Base-by-base conservation (phyloP, 1,140 invertebrate species). In the Ceratosolen solmsi region DNA sequence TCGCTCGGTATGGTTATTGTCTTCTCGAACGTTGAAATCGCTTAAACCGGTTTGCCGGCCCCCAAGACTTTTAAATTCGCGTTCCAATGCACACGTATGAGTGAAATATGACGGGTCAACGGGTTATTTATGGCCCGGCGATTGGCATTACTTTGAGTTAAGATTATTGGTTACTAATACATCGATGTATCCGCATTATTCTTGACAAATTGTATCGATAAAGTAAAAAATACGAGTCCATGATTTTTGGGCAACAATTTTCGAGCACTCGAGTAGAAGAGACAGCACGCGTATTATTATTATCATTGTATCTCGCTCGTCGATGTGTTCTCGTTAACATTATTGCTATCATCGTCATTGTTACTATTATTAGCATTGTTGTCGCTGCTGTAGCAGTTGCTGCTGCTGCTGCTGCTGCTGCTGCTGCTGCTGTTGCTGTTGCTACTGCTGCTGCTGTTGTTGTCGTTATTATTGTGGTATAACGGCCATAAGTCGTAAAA, bases 131-230 rank as follows among this genome's bases (percentile, higher is more conserved):
- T 77, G n/a, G 51, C 80, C 7, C 22, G 30, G 73, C 63, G 73
- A 76, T 82, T 41, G 60, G 63, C 75, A 76, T 82, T 82, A 82
- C 71, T 82, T 77, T 72, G 51, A 82, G 46, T 82, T 71, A 60
- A 68, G 80, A 82, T 82, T 68, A 82, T 82, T 77, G 71, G 49
- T 71, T 71, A 71, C 73, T 71, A 82, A 76, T 82, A 82, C 76
- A 82, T 82, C 80, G 71, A 71, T 76, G 68, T 77, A 77, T 76
- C 65, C 68, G 73, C 80, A 77, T 81, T 81, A 75, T 41, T 25
- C 41, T 17, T 76, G 79, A 75, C 72, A 76, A 81, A 81, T 81
- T 80, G 33, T 76, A 76, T 76, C 72, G n/a, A 25, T 20, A 22
- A 70, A 76, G 68, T 49, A 41, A 81, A 68, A 81, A n/a, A n/a